Base-by-base conservation (phyloP, 2,113 vertebrate genomes). In the Dunckerocampus dactyliophorus region DNA sequence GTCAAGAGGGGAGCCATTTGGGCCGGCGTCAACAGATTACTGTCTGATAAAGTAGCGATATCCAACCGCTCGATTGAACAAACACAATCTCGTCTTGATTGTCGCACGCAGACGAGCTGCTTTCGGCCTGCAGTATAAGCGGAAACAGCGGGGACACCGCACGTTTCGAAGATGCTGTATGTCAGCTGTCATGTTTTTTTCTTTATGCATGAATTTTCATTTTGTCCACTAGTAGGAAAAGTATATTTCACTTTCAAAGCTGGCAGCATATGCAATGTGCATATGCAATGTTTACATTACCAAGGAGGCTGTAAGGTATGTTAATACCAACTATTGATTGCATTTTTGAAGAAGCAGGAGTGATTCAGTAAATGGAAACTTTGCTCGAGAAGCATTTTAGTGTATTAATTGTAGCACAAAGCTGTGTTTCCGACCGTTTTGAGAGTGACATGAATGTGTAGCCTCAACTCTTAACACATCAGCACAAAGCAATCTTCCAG, bases 71-170 rank as follows among this genome's bases (percentile, higher is more conserved):
- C 72, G 47, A 51, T 77, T 77, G 71, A 42, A 67, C 81, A 76
- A 80, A 85, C 79, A 74, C 81, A 84, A 84, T 86, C 76, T 86
- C 59, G 39, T 50, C 53, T 46, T 76, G 77, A 82, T 85, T 77
- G 76, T 69, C 47, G 9, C 74, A 59, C 31, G 54, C 16, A 31
- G 56, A 19, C 37, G 59, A 73, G 69, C 13, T 48, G 14, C 59
- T 63, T 59, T 74, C 67, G 53, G 45, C 71, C 3, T 4, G 66
- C 76, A 65, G 47, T 71, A 31, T 69, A 55, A 79, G 65, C 59
- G 0, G 42, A 73, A 77, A 50, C 72, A 67, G 71, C 68, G 24
- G 65, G 62, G n/a, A 47, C 59, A 55, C 5, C 37, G 31, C n/a
- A 47, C n/a, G 64, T 58, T 54, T 3, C 0, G 8, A 49, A 62